A percentile compares a stretch with the other conserved stretches of the same genome.
Evolutionary conservation across 2,113 vertebrate genomes (phyloP).

Genomic region (Sorex fumeus): DNA sequence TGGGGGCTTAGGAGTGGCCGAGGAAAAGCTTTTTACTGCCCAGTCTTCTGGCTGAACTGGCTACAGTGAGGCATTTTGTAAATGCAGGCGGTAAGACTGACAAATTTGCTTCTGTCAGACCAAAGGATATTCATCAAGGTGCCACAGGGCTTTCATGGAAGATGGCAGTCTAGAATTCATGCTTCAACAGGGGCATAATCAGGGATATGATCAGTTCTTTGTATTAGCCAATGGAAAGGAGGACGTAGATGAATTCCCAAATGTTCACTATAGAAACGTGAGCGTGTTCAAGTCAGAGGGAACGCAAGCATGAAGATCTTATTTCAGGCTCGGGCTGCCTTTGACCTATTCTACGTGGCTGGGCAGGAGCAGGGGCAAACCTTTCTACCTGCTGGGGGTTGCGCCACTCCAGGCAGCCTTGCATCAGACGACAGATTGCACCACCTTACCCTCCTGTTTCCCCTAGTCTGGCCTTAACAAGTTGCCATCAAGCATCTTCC

Average conservation of each 20-base stretch:
- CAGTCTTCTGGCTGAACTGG: neutral
- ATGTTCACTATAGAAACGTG: neutral
- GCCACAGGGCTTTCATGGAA: neutral
- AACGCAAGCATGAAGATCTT: neutral
- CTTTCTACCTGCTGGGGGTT: neutral
- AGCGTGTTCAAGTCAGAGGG: neutral
- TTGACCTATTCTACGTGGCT: neutral
- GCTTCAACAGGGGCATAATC: neutral
- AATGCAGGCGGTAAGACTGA: too few species aligned
- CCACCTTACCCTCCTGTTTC: neutral
- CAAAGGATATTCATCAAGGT: neutral
- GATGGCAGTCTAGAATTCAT: neutral
- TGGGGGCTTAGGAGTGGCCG: neutral
- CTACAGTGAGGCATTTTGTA: too few species aligned
- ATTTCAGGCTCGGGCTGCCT: neutral
- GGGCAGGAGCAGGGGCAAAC: neutral
- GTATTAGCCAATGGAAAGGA: neutral
- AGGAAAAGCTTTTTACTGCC: neutral
- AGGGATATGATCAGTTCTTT: neutral
- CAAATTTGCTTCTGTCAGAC: neutral
- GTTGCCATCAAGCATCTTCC: constrained; percentile 35
- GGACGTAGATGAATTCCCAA: neutral
- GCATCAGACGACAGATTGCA: neutral
- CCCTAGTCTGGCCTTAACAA: neutral
- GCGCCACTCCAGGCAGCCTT: neutral